Percentiles rank a stretch among this genome's conserved stretches.
These are phyloP conservation scores for Alosa sapidissima DNA, from an alignment of 2,797 vertebrate genomes.

Conservation along the genomic window DNA sequence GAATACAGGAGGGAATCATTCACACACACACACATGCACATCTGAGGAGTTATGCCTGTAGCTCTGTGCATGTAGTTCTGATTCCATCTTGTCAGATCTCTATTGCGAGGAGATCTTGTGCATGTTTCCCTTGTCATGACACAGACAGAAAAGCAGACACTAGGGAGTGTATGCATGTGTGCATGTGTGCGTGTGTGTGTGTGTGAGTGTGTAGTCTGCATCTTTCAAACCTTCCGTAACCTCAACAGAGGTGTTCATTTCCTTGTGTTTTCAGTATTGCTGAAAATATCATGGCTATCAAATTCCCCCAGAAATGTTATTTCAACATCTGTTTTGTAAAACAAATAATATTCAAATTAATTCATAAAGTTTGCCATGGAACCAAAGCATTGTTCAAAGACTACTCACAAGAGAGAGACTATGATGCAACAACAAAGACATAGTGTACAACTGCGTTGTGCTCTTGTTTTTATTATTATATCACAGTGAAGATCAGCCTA, in stretches of 20 bases:
- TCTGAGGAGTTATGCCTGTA: not conserved
- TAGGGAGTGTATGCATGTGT: not conserved
- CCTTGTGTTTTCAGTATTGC: not conserved
- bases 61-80: not conserved
- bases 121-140: not conserved
- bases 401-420: not conserved
- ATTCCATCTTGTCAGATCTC: not conserved
- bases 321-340: not conserved
- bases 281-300: not conserved
- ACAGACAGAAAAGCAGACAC: not conserved
- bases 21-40: no score
- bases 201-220: not conserved
- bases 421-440: conserved; percentile 15
- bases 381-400: not conserved
- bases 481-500: not conserved
- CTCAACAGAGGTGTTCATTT: not conserved
- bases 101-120: not conserved
- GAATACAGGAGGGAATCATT: not conserved
- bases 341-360: conserved; percentile 16
- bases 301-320: not conserved
- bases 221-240: not conserved
- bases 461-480: not conserved
- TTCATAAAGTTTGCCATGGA: not conserved
- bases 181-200: no score
- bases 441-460: not conserved